A percentile compares a stretch with the other conserved stretches of the same genome.
Evolutionary conservation across 2,888 invertebrate species (phyloP).

Genomic region (Conus canariensis): DNA sequence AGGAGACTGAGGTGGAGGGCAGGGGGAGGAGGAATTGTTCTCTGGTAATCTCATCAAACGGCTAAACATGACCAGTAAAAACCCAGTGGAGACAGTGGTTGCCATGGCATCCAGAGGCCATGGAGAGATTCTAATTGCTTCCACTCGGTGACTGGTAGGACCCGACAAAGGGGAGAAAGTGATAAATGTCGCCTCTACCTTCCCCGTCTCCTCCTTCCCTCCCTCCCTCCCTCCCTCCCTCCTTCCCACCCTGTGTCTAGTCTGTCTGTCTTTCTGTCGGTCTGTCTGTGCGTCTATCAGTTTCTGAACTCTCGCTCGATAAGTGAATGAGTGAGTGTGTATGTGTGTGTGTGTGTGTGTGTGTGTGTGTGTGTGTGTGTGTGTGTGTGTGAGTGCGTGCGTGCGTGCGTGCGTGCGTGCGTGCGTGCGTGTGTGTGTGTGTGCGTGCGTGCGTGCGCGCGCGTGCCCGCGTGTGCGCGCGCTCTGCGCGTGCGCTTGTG

Average conservation of each 20-base stretch:
- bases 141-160: neutral
- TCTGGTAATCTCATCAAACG: slow-evolving; percentile 21
- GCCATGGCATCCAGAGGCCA: slow-evolving; percentile 3
- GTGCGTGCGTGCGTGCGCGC: too few species aligned
- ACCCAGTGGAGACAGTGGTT: slow-evolving; percentile 22
- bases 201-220: too few species aligned
- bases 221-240: too few species aligned
- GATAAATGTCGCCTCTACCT: slow-evolving; percentile 6
- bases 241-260: neutral
- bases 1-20: neutral
- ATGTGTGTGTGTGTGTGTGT: neutral
- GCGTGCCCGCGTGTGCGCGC: too few species aligned
- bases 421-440: too few species aligned
- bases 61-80: slow-evolving; percentile 26
- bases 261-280: neutral
- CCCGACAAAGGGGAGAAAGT: slow-evolving; percentile 16
- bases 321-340: too few species aligned
- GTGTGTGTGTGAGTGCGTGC: neutral
- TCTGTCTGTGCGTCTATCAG: neutral
- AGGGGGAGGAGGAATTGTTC: neutral
- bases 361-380: neutral
- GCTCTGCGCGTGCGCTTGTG: too few species aligned
- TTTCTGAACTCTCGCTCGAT: too few species aligned
- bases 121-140: slow-evolving; percentile 22
- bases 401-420: too few species aligned